Evolutionary conservation across 2,888 invertebrate genomes (phyloP).

Genomic region (Didymodactylos carnosus): DNA sequence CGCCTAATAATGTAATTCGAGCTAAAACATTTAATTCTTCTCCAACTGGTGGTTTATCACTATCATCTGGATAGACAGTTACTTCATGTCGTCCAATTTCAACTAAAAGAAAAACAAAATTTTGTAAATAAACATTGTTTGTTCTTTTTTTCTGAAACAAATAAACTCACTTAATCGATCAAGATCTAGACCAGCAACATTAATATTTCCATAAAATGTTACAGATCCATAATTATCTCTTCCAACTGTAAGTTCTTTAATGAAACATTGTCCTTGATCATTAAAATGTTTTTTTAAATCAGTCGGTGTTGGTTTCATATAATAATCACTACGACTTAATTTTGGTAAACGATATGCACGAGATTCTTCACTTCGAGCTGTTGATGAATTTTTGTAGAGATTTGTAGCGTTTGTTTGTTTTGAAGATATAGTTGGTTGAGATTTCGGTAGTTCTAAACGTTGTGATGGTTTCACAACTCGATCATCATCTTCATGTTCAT

Average conservation of each 20-base stretch:
- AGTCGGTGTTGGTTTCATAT: slow-evolving; percentile 1
- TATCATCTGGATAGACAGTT: slow-evolving; percentile 71
- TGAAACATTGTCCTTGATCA: slow-evolving; percentile 8
- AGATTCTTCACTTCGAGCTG: neutral
- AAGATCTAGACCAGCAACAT: slow-evolving; percentile 8
- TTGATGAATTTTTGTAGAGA: too few relatives aligned
- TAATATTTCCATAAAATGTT: slow-evolving; percentile 7
- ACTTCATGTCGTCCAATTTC: slow-evolving; percentile 82
- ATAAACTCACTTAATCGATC: slow-evolving; percentile 7
- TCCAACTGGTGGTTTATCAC: slow-evolving; percentile 68
- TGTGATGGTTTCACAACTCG: too few relatives aligned
- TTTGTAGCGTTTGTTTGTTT: neutral
- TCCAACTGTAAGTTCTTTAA: slow-evolving; percentile 10
- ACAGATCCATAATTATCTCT: slow-evolving; percentile 10
- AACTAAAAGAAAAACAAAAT: slow-evolving; percentile 42
- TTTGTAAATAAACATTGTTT: neutral
- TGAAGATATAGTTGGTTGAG: neutral
- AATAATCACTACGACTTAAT: slow-evolving; percentile 1
- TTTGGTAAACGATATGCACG: neutral
- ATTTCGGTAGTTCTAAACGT: neutral
- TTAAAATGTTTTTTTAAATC: neutral
- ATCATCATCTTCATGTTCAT: too few relatives aligned
- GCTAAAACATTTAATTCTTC: slow-evolving; percentile 67
- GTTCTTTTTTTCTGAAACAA: neutral
- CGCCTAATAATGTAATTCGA: slow-evolving; percentile 65